Percentiles rank a stretch among this genome's conserved stretches.
Evolutionary conservation across 2,113 vertebrate species (phyloP).

Genomic region (Atrichornis clamosus): DNA sequence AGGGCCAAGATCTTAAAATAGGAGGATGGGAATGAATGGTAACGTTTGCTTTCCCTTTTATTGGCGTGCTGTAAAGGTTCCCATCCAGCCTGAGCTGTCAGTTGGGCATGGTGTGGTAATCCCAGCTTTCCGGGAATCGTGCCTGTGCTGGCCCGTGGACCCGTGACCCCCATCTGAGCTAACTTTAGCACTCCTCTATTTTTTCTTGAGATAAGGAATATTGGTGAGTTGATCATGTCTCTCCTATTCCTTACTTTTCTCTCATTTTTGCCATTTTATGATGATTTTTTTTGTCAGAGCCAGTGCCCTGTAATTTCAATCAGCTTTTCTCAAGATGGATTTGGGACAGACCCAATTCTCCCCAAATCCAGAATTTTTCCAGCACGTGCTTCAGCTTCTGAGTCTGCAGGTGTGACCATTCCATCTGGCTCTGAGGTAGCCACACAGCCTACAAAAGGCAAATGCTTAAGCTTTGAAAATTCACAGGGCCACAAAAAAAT

Average conservation of each 20-base stretch:
- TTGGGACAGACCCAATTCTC: background rate
- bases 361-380: background rate
- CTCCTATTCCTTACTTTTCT: background rate
- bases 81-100: background rate
- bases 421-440: background rate
- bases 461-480: background rate
- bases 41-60: background rate
- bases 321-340: background rate
- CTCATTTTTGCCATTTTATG: background rate
- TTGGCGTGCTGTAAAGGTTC: background rate
- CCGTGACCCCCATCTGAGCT: background rate
- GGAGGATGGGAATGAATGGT: background rate
- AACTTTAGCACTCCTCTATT: background rate
- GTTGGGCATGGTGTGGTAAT: accelerated
- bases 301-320: accelerated
- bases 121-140: accelerated
- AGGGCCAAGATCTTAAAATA: background rate
- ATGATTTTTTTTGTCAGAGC: background rate
- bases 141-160: background rate
- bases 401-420: background rate
- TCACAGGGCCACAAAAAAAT: background rate
- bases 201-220: background rate
- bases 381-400: background rate
- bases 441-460: accelerated
- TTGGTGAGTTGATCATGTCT: accelerated